Evolutionary conservation across 2,113 vertebrate genomes (phyloP), one percentile per base, ranked within the genome.

Genomic region (Scopus umbretta): DNA sequence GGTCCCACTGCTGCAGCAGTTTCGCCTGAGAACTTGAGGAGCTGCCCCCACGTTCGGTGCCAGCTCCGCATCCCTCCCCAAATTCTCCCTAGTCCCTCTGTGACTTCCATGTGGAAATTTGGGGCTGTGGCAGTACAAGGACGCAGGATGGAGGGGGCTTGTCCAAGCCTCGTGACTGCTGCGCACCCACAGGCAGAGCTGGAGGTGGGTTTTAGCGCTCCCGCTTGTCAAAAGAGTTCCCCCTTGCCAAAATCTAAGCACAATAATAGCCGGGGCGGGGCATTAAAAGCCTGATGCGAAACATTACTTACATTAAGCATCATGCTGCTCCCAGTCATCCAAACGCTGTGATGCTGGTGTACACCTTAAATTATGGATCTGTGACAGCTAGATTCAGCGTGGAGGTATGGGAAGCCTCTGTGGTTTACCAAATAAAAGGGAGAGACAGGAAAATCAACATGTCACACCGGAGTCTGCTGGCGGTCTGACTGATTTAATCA

Each of bases 361-460:
- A 45, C 6, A 32, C 30, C 43, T 23, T 53, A 87, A 91, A 96
- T 72, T 94, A 67, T 29, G 38, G 50, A 59, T 40, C 42, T 83
- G 74, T 94, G 94, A 96, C 75, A 95, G 81, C 84, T 82, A 74
- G 62, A 75, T 83, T 80, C 81, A 42, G 16, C 4, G 5, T 4
- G 12, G 80, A 91, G 88, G 43, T 90, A 88, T 88, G 86, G 90
- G 81, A 95, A 85, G 70, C 49, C 78, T 95, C 85, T 36, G 56
- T 49, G 50, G 55, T 90, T 95, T 95, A 67, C 56, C 23, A 79
- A 86, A 82, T 87, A 88, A 91, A 40, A 53, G 72, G 53, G 92
- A 88, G 78, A 93, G 59, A 73, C 55, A 89, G 92, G 86, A 88
- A 95, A 97, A 97, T 96, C 96, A 97, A 58, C 88, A 26, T 86